A percentile compares a stretch with the other conserved stretches of the same genome.
Conservation (phyloP, 2,113 vertebrate species). For the Oxyura jamaicensis region DNA sequence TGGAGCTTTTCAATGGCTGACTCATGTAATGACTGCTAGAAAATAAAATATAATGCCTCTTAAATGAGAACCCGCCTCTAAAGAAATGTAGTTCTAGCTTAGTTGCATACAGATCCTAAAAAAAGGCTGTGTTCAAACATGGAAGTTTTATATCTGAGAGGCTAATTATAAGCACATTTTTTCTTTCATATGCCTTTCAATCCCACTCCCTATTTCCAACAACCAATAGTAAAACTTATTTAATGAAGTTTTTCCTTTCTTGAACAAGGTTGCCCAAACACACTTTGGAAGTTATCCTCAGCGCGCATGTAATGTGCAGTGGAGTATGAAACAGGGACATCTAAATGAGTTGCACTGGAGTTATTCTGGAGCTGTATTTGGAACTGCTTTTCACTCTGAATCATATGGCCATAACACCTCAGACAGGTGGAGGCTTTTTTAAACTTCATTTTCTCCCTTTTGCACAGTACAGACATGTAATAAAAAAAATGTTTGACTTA, state of each 20-base stretch:
- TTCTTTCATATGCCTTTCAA: background rate
- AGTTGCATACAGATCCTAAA: background rate
- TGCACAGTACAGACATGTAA: rapidly evolving
- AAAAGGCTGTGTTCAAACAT: background rate
- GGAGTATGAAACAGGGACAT: background rate
- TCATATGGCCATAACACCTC: background rate
- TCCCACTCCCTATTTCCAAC: background rate
- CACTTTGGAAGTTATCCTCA: background rate
- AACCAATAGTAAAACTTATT: background rate
- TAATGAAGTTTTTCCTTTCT: background rate
- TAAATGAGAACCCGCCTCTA: background rate
- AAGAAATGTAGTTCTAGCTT: background rate
- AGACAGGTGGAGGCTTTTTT: background rate
- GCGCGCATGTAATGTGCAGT: background rate
- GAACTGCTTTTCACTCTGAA: background rate
- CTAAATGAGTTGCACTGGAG: background rate
- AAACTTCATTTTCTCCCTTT: background rate
- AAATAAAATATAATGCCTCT: background rate
- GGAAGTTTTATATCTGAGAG: background rate
- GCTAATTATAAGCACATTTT: background rate
- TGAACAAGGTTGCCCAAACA: background rate
- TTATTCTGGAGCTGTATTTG: background rate
- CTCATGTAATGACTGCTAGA: background rate
- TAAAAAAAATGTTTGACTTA: background rate
- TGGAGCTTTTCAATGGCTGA: background rate